phyloP scores from a whole-genome alignment of 2,888 invertebrate species.

The Aleiodes testaceus region DNA sequence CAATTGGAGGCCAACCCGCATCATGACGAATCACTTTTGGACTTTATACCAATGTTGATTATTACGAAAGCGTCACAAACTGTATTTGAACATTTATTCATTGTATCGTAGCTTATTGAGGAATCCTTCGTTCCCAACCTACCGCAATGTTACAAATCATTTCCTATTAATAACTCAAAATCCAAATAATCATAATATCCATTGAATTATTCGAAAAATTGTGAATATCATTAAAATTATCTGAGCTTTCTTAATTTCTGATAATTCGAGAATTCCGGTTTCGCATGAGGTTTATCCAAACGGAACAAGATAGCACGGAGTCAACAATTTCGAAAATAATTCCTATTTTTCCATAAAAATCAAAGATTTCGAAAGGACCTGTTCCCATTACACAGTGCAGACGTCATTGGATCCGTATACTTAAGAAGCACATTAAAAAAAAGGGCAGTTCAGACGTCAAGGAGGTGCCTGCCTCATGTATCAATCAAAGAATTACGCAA shows the following conservation, averaged over 20 bases:
- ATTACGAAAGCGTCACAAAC: conserved; percentile 20
- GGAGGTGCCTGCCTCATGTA: conserved; percentile 25
- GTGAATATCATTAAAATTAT: background rate
- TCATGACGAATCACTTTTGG: conserved; percentile 28
- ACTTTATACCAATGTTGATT: conserved; percentile 34
- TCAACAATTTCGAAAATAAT: background rate
- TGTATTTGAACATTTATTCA: conserved; percentile 39
- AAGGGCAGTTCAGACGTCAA: conserved; percentile 6
- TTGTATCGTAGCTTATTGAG: conserved; percentile 45
- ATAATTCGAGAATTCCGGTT: conserved; percentile 10
- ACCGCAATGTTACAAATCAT: conserved; percentile 51
- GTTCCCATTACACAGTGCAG: no score
- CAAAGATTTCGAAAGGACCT: no score
- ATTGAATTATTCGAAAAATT: background rate
- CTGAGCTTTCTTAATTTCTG: conserved; percentile 8
- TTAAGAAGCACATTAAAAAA: conserved; percentile 11
- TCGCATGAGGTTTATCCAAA: background rate
- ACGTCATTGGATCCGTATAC: conserved; percentile 4
- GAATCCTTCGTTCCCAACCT: conserved; percentile 50
- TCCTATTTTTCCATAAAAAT: no score
- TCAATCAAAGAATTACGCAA: conserved; percentile 42
- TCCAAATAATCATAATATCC: no score
- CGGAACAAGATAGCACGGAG: conserved; percentile 2
- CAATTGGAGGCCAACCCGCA: conserved; percentile 8
- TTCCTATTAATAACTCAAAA: no score